Percentiles rank a stretch among this genome's conserved stretches.
Evolutionary conservation across 1,140 invertebrate genomes (phyloP).

Genomic region (Archivesica marissinica): DNA sequence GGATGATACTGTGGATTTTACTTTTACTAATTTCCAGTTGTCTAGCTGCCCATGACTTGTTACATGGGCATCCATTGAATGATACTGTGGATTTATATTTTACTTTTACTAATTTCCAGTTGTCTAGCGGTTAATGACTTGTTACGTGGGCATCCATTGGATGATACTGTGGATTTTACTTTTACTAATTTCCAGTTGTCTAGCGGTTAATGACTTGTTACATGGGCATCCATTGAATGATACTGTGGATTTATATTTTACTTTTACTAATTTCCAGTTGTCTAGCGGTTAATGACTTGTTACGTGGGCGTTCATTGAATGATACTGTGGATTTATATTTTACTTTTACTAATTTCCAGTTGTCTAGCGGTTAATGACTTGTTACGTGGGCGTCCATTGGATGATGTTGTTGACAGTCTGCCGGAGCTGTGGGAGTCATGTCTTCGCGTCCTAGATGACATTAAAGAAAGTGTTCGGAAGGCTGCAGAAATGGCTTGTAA

Average conservation of each 20-base stretch:
- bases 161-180: too few species aligned
- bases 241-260: conserved; percentile 82
- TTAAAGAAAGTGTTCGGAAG: conserved; percentile 91
- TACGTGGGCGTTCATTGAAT: conserved; percentile 86
- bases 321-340: conserved; percentile 83
- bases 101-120: too few species aligned
- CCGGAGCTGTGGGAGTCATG: conserved; percentile 92
- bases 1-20: too few species aligned
- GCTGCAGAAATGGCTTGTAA: conserved; percentile 91
- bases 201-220: conserved; percentile 93
- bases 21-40: too few species aligned
- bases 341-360: conserved; percentile 73
- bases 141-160: too few species aligned
- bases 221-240: conserved; percentile 85
- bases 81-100: too few species aligned
- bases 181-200: too few species aligned
- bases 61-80: too few species aligned
- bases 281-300: conserved; percentile 92
- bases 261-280: conserved; percentile 85
- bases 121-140: too few species aligned
- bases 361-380: conserved; percentile 94
- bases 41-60: too few species aligned
- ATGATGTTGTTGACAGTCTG: conserved; percentile 85
- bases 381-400: conserved; percentile 86
- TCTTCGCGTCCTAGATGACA: conserved; percentile 96